A percentile compares a stretch with the other conserved stretches of the same genome.
Evolutionary conservation across 2,888 invertebrate species (phyloP).

Genomic region (Schrankia costaestrigalis): DNA sequence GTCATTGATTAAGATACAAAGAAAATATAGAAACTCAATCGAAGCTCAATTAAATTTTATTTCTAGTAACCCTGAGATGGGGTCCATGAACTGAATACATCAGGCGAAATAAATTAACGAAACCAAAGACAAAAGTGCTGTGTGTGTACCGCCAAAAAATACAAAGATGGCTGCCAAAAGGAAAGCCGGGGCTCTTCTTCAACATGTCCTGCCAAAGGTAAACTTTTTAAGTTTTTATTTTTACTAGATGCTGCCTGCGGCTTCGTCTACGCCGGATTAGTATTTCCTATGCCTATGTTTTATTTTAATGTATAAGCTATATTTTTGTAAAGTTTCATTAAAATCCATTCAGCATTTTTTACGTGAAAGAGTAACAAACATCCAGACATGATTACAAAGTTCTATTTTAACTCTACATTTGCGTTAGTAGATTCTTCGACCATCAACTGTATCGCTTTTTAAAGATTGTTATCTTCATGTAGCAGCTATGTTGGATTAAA

Average conservation of each 20-base stretch:
- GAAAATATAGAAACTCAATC: conserved; percentile 9
- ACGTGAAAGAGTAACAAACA: too few species aligned
- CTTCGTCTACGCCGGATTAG: not conserved
- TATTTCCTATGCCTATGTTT: not conserved
- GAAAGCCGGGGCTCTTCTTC: conserved; percentile 87
- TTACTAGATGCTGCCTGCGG: too few species aligned
- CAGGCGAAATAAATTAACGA: conserved; percentile 35
- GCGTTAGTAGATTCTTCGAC: too few species aligned
- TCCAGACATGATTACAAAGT: too few species aligned
- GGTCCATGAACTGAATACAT: conserved; percentile 51
- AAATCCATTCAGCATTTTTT: too few species aligned
- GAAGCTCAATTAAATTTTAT: conserved; percentile 19
- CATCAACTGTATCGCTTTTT: too few species aligned
- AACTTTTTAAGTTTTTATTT: conserved; percentile 38
- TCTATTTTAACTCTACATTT: too few species aligned
- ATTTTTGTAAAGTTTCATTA: too few species aligned
- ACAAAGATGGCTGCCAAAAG: conserved; percentile 86
- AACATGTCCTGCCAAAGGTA: conserved; percentile 83
- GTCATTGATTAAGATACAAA: conserved; percentile 3
- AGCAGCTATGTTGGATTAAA: too few species aligned
- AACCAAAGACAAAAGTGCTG: conserved; percentile 69
- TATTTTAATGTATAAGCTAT: too few species aligned
- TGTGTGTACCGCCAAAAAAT: conserved; percentile 50
- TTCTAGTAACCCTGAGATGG: conserved; percentile 47
- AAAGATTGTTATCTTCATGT: too few species aligned